Evolutionary conservation across 2,113 vertebrate genomes (phyloP).

Genomic region (Manacus vitellinus): DNA sequence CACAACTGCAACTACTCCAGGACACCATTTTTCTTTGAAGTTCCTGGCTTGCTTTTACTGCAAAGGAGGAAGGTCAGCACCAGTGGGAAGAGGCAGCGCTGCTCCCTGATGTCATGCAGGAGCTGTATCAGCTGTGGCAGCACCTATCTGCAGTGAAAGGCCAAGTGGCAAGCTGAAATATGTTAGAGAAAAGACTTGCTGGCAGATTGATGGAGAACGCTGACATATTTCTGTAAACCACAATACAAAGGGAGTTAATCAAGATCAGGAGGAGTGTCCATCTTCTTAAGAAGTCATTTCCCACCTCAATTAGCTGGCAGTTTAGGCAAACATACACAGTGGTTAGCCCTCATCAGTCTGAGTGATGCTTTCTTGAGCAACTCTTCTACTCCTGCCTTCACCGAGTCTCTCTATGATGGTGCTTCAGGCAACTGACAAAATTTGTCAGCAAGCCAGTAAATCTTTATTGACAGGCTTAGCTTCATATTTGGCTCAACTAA

Average conservation of each 20-base stretch:
- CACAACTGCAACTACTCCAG: neutral
- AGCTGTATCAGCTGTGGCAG: constrained; percentile 27
- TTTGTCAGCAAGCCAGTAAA: neutral
- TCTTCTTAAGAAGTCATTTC: constrained; percentile 50
- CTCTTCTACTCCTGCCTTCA: neutral
- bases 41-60: neutral
- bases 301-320: constrained; percentile 60
- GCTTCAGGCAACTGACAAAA: neutral
- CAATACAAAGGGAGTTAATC: constrained; percentile 63
- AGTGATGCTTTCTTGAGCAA: constrained; percentile 31
- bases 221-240: constrained; percentile 66
- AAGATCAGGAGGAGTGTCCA: constrained; percentile 14
- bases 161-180: constrained; percentile 61
- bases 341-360: neutral
- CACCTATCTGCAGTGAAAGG: constrained; percentile 59
- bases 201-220: constrained; percentile 62
- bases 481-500: neutral
- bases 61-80: neutral
- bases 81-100: neutral
- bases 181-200: constrained; percentile 61
- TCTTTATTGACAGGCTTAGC: neutral
- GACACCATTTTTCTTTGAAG: neutral
- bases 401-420: neutral
- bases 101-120: neutral
- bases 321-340: constrained; percentile 36